Percentiles rank a stretch among this genome's conserved stretches.
phyloP scores from a whole-genome alignment of 2,113 vertebrate species.

The Spea bombifrons region DNA sequence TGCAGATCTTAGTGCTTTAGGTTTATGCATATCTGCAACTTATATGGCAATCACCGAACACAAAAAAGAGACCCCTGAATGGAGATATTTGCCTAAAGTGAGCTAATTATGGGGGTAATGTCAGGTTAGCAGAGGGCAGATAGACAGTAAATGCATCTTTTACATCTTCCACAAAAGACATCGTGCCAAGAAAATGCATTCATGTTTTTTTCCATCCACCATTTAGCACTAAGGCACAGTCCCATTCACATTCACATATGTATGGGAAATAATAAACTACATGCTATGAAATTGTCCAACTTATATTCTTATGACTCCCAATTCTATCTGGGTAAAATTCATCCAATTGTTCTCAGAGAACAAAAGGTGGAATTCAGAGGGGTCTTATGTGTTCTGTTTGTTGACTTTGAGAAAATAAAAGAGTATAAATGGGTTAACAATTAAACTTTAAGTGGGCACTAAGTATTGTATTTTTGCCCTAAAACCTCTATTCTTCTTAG shows the following conservation, averaged over 20 bases:
- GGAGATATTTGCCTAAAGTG: too few relatives aligned
- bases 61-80: neutral
- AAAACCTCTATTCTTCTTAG: neutral
- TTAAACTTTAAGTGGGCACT: neutral
- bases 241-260: too few relatives aligned
- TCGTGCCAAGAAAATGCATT: too few relatives aligned
- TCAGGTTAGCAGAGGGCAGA: too few relatives aligned
- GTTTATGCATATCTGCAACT: neutral
- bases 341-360: neutral
- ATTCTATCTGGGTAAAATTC: neutral
- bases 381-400: neutral
- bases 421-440: neutral
- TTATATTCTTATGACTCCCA: too few relatives aligned
- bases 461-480: neutral
- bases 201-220: too few relatives aligned
- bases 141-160: too few relatives aligned
- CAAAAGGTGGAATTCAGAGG: neutral
- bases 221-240: too few relatives aligned
- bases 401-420: neutral
- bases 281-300: too few relatives aligned
- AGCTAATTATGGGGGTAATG: too few relatives aligned
- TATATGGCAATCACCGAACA: neutral
- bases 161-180: too few relatives aligned
- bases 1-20: neutral
- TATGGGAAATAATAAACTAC: too few relatives aligned